Conservation (phyloP, 2,888 invertebrate species). For the Psococerastis gibbosa region DNA sequence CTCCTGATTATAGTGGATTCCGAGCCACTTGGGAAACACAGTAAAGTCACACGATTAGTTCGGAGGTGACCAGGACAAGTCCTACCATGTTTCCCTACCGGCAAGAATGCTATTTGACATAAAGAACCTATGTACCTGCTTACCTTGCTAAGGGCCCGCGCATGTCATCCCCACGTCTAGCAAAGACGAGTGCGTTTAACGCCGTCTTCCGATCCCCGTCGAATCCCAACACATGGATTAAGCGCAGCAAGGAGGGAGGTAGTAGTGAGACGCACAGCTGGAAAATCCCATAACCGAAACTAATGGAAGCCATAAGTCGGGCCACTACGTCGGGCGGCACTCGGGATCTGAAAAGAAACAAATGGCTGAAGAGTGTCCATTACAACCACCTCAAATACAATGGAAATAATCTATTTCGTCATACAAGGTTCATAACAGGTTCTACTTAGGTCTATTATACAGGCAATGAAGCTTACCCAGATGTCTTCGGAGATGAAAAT, state of each 20-base stretch:
- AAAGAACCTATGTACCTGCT: no score
- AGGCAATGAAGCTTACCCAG: neutral
- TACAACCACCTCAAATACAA: no score
- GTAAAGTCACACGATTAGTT: no score
- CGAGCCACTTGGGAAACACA: no score
- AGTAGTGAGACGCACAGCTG: constrained; percentile 45
- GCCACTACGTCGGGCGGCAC: constrained; percentile 33
- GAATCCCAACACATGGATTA: constrained; percentile 45
- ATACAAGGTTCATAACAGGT: no score
- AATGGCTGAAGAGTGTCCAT: neutral
- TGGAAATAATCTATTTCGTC: no score
- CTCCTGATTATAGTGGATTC: no score
- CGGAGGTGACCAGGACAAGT: no score
- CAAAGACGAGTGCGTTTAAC: constrained; percentile 36
- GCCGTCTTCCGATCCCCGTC: constrained; percentile 39
- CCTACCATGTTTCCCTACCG: no score
- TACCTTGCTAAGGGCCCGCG: constrained; percentile 45
- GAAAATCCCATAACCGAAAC: constrained; percentile 50
- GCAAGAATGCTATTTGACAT: no score
- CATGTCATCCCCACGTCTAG: constrained; percentile 41
- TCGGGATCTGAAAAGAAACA: constrained; percentile 15
- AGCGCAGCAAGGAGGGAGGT: constrained; percentile 38
- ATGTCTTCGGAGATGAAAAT: neutral
- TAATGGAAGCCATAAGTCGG: constrained; percentile 44
- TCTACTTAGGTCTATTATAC: no score